Conservation (phyloP, 2,888 invertebrate species). For the Trachelus iudaicus region DNA sequence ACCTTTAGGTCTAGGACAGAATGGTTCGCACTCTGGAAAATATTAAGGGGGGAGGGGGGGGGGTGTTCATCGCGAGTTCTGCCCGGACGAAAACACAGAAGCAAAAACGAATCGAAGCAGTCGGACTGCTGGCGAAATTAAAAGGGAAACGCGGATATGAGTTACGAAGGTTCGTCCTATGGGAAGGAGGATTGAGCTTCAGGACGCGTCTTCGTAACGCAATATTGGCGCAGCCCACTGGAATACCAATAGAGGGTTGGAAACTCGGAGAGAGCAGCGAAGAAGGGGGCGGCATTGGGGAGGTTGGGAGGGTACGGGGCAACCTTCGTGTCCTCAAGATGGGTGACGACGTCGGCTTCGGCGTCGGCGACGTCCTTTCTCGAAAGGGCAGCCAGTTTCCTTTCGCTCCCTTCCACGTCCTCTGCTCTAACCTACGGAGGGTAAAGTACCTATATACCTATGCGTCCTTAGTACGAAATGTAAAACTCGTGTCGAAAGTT, state of each 20-base stretch:
- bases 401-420: conserved; percentile 9
- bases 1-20: no score
- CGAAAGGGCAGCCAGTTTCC: background rate
- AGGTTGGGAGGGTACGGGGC: conserved; percentile 4
- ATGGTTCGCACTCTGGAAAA: no score
- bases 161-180: conserved; percentile 42
- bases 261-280: conserved; percentile 5
- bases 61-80: no score
- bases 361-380: conserved; percentile 1
- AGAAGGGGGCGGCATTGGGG: conserved; percentile 7
- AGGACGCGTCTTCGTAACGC: conserved; percentile 63
- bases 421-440: conserved; percentile 21
- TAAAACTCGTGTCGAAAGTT: conserved; percentile 60
- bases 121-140: conserved; percentile 45
- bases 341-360: background rate
- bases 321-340: background rate
- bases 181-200: conserved; percentile 45
- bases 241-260: conserved; percentile 58
- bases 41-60: no score
- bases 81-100: no score
- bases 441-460: conserved; percentile 14
- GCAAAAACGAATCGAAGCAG: background rate
- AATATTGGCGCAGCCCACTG: conserved; percentile 59
- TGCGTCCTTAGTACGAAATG: conserved; percentile 43
- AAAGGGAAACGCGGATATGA: conserved; percentile 54